Evolutionary conservation across 2,113 vertebrate species (phyloP).

Genomic region (Sciurus niger): DNA sequence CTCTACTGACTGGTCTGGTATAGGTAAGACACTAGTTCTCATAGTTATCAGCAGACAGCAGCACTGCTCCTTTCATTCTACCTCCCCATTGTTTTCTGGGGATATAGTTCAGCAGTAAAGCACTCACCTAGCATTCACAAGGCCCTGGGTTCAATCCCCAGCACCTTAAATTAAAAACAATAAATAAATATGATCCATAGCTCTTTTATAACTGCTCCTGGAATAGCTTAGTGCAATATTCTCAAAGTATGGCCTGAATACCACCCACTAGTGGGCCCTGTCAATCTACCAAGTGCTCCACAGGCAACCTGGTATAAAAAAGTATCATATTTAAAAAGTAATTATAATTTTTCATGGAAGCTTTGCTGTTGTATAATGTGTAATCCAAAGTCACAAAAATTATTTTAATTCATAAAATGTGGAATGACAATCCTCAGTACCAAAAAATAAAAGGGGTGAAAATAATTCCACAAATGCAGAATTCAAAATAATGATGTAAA

Average conservation of each 20-base stretch:
- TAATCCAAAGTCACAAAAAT: constrained; percentile 5
- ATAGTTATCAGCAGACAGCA: background rate
- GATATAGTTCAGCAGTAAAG: too few relatives aligned
- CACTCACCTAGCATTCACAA: too few relatives aligned
- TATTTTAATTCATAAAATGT: constrained; percentile 5
- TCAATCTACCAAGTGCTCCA: background rate
- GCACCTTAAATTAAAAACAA: too few relatives aligned
- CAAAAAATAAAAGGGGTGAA: background rate
- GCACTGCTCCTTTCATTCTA: background rate
- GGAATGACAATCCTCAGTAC: background rate
- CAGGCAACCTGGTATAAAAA: background rate
- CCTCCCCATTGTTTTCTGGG: background rate
- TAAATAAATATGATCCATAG: background rate
- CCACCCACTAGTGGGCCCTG: background rate
- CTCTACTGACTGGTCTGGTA: background rate
- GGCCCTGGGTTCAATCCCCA: too few relatives aligned
- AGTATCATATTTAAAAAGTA: constrained; percentile 34
- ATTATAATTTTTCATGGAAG: constrained; percentile 33
- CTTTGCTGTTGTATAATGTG: background rate
- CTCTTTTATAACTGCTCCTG: background rate
- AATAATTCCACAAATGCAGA: constrained; percentile 47
- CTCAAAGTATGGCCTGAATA: constrained; percentile 11
- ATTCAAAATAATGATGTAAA: constrained; percentile 44
- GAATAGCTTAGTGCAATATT: background rate
- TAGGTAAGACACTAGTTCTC: background rate